Evolutionary conservation across 2,113 vertebrate species (phyloP).

Genomic region (Sakesphorus luctuosus): DNA sequence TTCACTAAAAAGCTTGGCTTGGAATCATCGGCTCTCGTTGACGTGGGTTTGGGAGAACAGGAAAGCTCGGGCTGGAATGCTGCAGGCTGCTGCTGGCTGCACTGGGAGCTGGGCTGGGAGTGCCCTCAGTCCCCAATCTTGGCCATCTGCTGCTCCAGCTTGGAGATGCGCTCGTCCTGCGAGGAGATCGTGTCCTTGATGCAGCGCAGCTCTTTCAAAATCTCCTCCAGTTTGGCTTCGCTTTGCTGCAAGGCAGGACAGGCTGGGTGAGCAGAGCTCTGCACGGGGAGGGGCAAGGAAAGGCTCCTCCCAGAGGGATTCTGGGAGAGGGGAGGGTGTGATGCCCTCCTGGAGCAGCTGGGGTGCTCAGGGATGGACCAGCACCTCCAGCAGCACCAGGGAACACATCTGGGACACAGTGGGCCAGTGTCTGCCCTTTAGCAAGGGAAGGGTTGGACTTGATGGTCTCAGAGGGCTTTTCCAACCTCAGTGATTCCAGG

Average conservation of each 20-base stretch:
- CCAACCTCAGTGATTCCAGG: neutral
- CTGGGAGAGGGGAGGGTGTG: neutral
- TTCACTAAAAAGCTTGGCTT: slow-evolving; percentile 80
- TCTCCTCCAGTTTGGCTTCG: slow-evolving; percentile 93
- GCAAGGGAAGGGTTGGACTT: neutral
- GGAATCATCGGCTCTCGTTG: slow-evolving; percentile 57
- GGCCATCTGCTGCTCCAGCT: slow-evolving; percentile 94
- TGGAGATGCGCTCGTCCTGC: slow-evolving; percentile 94
- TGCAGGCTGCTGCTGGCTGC: slow-evolving; percentile 76
- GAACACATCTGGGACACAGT: neutral
- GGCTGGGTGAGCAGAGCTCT: neutral
- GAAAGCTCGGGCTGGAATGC: slow-evolving; percentile 85
- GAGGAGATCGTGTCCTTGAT: slow-evolving; percentile 93
- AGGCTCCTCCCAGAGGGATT: neutral
- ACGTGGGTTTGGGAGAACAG: slow-evolving; percentile 74
- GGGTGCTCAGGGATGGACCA: neutral
- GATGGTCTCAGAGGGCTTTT: neutral
- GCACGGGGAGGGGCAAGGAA: neutral
- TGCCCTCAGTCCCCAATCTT: slow-evolving; percentile 87
- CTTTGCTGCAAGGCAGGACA: slow-evolving; percentile 79
- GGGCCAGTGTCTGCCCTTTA: neutral
- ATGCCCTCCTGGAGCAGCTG: neutral
- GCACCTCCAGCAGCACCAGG: neutral
- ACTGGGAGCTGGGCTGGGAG: slow-evolving; percentile 73
- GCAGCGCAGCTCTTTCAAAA: slow-evolving; percentile 93